Percentiles rank a stretch among this genome's conserved stretches.
These are phyloP conservation scores for Callyntrura sp. DNA, from an alignment of 2,888 invertebrate genomes.

Conservation along the genomic window DNA sequence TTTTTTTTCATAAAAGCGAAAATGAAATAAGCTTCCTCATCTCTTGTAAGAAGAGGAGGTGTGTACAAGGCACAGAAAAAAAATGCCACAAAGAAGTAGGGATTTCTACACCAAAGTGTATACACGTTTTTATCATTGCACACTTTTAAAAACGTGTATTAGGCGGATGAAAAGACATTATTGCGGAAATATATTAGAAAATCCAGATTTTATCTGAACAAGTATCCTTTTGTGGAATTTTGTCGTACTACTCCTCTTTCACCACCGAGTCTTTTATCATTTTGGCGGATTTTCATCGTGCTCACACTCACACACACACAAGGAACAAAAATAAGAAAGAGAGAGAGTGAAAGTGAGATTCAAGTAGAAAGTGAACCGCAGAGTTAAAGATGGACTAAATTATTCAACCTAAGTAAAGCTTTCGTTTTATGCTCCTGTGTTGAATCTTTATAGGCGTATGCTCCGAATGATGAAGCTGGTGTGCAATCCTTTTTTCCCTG, in stretches of 20 bases:
- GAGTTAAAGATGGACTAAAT: conserved; percentile 66
- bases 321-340: not conserved
- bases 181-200: conserved; percentile 33
- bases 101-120: no score
- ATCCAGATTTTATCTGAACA: conserved; percentile 36
- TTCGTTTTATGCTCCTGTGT: conserved; percentile 20
- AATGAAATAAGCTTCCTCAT: conserved; percentile 28
- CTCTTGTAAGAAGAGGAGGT: no score
- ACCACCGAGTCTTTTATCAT: not conserved
- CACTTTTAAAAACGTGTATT: not conserved
- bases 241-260: conserved; percentile 13
- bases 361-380: conserved; percentile 55
- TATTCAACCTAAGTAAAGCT: conserved; percentile 59
- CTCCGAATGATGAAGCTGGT: not conserved
- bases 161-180: not conserved
- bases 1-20: conserved; percentile 31
- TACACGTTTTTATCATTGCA: not conserved
- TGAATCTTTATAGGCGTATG: not conserved
- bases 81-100: conserved; percentile 10
- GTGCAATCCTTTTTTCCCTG: not conserved
- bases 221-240: conserved; percentile 23
- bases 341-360: conserved; percentile 41
- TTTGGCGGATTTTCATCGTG: not conserved
- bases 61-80: not conserved
- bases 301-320: not conserved